phyloP scores from a whole-genome alignment of 2,113 vertebrate genomes.

The Ciconia stormi region DNA sequence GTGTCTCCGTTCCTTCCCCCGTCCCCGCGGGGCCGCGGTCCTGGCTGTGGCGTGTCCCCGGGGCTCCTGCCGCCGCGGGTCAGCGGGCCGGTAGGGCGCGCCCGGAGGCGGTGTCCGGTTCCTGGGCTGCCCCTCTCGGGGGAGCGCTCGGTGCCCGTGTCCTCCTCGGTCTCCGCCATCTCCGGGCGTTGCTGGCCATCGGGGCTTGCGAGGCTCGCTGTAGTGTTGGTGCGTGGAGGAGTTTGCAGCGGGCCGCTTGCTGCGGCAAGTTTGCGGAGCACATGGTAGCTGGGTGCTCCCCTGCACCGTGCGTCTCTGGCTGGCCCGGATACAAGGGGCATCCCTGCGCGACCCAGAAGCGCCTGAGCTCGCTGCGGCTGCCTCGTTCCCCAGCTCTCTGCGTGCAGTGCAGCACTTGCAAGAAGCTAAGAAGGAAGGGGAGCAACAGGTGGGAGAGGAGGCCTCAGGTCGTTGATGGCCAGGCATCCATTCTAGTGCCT shows the following conservation, averaged over 20 bases:
- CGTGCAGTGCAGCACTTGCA: rapidly evolving
- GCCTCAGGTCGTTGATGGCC: rapidly evolving
- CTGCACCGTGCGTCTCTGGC: neutral
- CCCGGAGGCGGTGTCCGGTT: neutral
- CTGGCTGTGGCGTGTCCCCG: too few species aligned
- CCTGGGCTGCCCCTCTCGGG: neutral
- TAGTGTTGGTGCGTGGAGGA: neutral
- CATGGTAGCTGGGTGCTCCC: neutral
- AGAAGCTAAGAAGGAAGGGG: neutral
- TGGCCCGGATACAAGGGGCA: rapidly evolving
- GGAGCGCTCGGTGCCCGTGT: neutral
- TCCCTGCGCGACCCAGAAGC: rapidly evolving
- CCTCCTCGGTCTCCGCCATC: neutral
- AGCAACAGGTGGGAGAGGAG: neutral
- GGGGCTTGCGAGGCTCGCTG: neutral
- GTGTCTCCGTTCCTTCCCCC: too few species aligned
- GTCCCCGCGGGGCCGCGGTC: too few species aligned
- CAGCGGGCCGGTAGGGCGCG: too few species aligned
- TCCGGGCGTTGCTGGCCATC: neutral
- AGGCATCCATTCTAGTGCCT: rapidly evolving
- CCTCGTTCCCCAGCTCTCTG: too few species aligned
- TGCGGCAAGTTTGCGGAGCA: neutral
- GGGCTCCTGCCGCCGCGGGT: neutral
- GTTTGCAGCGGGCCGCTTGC: neutral
- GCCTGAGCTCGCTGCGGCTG: neutral